phyloP scores from a whole-genome alignment of 2,113 vertebrate genomes.

The Grammomys dolichurus region DNA sequence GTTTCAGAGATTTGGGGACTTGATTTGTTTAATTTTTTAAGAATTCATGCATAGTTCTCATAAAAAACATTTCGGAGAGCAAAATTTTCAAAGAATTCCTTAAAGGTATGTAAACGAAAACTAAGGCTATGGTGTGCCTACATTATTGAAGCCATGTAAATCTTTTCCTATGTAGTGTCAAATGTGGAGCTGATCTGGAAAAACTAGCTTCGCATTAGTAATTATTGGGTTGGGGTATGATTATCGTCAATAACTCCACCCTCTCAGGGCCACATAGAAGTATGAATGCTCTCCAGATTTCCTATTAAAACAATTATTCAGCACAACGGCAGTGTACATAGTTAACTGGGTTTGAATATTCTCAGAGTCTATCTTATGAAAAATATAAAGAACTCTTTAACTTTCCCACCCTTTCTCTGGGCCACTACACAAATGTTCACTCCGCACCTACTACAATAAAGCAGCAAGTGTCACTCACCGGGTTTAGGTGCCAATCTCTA shows the following conservation, averaged over 20 bases:
- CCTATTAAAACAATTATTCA: not conserved
- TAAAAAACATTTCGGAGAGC: conserved; percentile 44
- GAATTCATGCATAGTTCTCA: not conserved
- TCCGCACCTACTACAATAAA: conserved; percentile 63
- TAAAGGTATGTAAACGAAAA: conserved; percentile 41
- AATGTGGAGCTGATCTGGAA: conserved; percentile 6
- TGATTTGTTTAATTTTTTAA: not conserved
- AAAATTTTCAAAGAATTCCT: not conserved
- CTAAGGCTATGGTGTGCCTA: not conserved
- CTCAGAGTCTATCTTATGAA: not conserved
- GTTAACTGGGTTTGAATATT: not conserved
- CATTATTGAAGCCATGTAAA: not conserved
- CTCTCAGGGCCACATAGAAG: not conserved
- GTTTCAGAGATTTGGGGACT: not conserved
- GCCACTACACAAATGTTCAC: conserved; percentile 59
- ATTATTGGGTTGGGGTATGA: not conserved
- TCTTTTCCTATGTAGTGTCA: not conserved
- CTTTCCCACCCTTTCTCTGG: not conserved
- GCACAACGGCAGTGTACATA: not conserved
- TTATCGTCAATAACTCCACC: conserved; percentile 15
- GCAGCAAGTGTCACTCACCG: conserved; percentile 45
- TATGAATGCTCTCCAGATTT: not conserved
- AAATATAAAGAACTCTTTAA: not conserved
- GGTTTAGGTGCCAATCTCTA: conserved; percentile 47
- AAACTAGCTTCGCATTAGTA: not conserved